Evolutionary conservation across 2,888 invertebrate species (phyloP), one percentile per base, ranked within the genome.

Genomic region (Bugula neritina): DNA sequence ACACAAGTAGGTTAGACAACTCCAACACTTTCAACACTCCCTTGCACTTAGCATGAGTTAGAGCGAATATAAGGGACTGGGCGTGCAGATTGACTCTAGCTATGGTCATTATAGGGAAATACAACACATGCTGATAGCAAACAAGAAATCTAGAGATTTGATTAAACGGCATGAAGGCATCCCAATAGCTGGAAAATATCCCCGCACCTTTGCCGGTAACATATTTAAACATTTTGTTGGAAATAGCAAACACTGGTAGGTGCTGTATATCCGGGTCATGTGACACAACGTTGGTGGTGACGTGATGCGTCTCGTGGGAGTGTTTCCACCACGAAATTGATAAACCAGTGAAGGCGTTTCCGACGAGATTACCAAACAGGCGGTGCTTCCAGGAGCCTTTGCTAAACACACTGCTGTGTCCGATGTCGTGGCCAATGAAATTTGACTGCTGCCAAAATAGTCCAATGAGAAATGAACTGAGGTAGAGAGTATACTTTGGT

Each of bases 231-330:
- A 71, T 55, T 27, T 71, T 57, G 27, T 35, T 57, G 1, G 71
- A 54, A 23, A 71, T 71, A 21, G 71, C 71, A 55, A 71, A 57
- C 52, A 71, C 55, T 13, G 71, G 71, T 23, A 71, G 31, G 27
- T 71, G 71, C 35, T 71, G 71, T 23, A 71, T 71, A 34, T 71
- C 71, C 2, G 71, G 71, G 35, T 71, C 71, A 34, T 71, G 55
- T 13, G 54, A 31, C 34, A 71, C 54, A 10, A 57, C 54, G 34
- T 71, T 71, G 3, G 71, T 71, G 25, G 57, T 54, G 1, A 71
- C 55, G 27, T 71, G 71, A 17, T 71, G 71, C n/a, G 57, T 43
- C 34, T 71, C 57, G 71, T 71, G 71, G 2, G 54, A 55, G 27
- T 55, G 71, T 35, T 71, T 71, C 71, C 71, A 71, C 71, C 71